Evolutionary conservation across 2,797 vertebrate genomes (phyloP).

Genomic region (Cetoscarus ocellatus): DNA sequence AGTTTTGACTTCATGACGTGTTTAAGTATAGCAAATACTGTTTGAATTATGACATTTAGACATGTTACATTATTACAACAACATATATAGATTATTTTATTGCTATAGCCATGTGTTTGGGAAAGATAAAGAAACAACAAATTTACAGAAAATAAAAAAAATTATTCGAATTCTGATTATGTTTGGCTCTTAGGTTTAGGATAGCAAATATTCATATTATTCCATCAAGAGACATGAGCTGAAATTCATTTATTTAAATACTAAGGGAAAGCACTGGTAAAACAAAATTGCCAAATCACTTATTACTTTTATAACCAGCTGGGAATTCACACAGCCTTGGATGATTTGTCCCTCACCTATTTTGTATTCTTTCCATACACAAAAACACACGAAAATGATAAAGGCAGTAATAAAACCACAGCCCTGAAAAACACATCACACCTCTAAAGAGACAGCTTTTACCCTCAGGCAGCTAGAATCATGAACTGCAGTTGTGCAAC

Average conservation of each 20-base stretch:
- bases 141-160: too few species aligned
- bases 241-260: background rate
- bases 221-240: background rate
- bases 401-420: conserved; percentile 49
- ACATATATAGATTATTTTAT: too few species aligned
- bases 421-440: conserved; percentile 40
- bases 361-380: conserved; percentile 33
- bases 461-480: conserved; percentile 36
- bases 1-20: too few species aligned
- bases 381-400: conserved; percentile 35
- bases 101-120: too few species aligned
- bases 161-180: too few species aligned
- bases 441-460: conserved; percentile 37
- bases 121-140: too few species aligned
- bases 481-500: conserved; percentile 35
- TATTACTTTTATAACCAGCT: conserved; percentile 3
- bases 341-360: background rate
- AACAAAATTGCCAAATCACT: background rate
- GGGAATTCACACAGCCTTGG: background rate
- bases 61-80: too few species aligned
- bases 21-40: too few species aligned
- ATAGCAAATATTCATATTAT: background rate
- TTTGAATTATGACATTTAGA: too few species aligned
- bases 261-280: background rate
- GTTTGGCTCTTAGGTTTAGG: too few species aligned